Base-by-base conservation (phyloP, 2,888 invertebrate species). In the Tubiluchus corallicola region DNA sequence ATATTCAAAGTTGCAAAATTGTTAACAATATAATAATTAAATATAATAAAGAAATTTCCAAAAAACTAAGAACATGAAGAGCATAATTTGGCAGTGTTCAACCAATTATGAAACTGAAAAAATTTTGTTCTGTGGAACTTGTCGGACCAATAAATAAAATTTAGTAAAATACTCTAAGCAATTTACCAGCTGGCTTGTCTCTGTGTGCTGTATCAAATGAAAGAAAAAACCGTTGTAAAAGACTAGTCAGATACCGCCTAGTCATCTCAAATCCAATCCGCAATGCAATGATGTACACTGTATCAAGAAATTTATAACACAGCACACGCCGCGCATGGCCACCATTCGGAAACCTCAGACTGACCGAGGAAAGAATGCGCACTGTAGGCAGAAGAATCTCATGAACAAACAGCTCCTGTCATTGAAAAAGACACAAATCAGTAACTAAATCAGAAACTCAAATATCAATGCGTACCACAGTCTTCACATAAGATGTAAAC, bases 341-440 rank as follows among this genome's bases (percentile, higher is more conserved):
- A 1, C 88, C 87, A 55, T 76, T 79, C 0, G 90, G 87, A 67
- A 88, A 92, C 5, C 74, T 67, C 50, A 79, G 73, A 47, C 78
- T 74, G 0, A 76, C 74, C 0, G 88, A 82, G 2, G 83, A 79
- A 2, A 87, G 68, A 29, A 92, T 68, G 2, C 80, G 73, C 2
- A 90, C 72, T 0, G 79, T 74, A 13, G 90, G 90, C 57, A 82
- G 74, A 1, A 96, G 64, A 40, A 92, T 81, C 17, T 77, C 75
- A 56, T 79, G 78, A 17, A 92, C 70, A 47, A 94, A 74, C 1
- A 76, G 77, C 57, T 92, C 90, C 82, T 90, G 67, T 21, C 69
- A 63, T 44, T 41, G 21, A 29, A 44, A 41, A 44, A 21, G 17
- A 44, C 48, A 48, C 37, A 18, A 43, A 40, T 18, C 13, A 19